Evolutionary conservation across 2,113 vertebrate species (phyloP).

Genomic region (Microtus pennsylvanicus): DNA sequence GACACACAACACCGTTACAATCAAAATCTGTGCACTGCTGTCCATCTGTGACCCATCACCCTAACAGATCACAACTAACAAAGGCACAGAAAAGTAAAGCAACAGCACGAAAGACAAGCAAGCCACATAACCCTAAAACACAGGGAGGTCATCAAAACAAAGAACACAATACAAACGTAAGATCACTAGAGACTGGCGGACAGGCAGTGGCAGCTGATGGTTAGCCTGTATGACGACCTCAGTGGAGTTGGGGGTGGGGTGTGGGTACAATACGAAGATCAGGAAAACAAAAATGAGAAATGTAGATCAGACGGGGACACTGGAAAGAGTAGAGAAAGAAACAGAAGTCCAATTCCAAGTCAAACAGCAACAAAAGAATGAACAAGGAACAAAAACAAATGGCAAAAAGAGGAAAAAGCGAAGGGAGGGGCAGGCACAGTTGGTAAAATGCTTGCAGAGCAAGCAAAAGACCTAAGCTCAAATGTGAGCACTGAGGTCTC

Average conservation of each 20-base stretch:
- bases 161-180: background rate
- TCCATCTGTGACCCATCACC: background rate
- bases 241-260: background rate
- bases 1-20: background rate
- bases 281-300: background rate
- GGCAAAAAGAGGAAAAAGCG: background rate
- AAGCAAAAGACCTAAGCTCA: background rate
- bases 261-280: background rate
- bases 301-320: background rate
- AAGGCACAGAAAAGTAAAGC: conserved; percentile 7
- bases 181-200: background rate
- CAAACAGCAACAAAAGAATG: background rate
- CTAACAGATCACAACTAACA: background rate
- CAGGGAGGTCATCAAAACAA: background rate
- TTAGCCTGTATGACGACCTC: background rate
- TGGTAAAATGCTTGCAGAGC: too few relatives aligned
- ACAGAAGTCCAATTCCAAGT: background rate
- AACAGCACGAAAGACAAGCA: background rate
- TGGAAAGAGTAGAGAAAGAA: background rate
- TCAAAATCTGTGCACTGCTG: background rate
- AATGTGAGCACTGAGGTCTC: too few relatives aligned
- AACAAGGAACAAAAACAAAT: background rate
- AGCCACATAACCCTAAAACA: background rate
- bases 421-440: background rate
- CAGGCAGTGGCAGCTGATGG: background rate